Base-by-base conservation (phyloP, 1,140 invertebrate genomes). In the Psilanteris sp. region DNA sequence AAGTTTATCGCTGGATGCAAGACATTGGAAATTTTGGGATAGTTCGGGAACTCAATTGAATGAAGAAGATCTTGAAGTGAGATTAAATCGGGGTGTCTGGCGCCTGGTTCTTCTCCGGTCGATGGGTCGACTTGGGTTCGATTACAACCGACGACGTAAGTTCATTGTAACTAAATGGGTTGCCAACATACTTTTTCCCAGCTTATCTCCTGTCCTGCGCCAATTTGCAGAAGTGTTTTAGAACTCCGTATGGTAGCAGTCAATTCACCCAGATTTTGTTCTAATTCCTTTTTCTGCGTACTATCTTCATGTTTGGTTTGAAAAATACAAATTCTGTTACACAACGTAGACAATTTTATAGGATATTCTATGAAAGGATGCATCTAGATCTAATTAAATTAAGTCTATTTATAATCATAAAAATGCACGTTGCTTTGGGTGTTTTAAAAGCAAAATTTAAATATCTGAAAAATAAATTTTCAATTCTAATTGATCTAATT, bases 121-220 rank as follows among this genome's bases (percentile, higher is more conserved):
- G 52, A 61, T 62, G 37, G 54, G 24, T 54, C 44, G 57, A 66
- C 37, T 46, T 41, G 39, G 29, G 31, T 77, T 77, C 70, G 75
- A 78, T 78, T 73, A 78, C 68, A 66, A 43, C 37, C 39, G 37
- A 52, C 62, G 37, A 54, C 43, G 68, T 73, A 73, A 73, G 68
- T 78, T 78, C 64, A 70, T 78, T 78, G 68, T 68, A 73, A 68
- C 75, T 78, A 73, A 78, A 68, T 70, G 64, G 61, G 55, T 77
- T 73, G 61, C 50, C 39, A 64, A 78, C 57, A 78, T 64, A 70
- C 75, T 70, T 70, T 73, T 73, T 73, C 52, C 66, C 29, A 39
- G 70, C 68, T 78, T 78, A 78, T 78, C 68, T 68, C n/a, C 62
- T 29, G 36, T 10, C 39, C 15, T 34, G 36, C 22, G 52, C 64